Base-by-base conservation (phyloP, 2,888 invertebrate species). In the Hirtodrosophila alboralis region DNA sequence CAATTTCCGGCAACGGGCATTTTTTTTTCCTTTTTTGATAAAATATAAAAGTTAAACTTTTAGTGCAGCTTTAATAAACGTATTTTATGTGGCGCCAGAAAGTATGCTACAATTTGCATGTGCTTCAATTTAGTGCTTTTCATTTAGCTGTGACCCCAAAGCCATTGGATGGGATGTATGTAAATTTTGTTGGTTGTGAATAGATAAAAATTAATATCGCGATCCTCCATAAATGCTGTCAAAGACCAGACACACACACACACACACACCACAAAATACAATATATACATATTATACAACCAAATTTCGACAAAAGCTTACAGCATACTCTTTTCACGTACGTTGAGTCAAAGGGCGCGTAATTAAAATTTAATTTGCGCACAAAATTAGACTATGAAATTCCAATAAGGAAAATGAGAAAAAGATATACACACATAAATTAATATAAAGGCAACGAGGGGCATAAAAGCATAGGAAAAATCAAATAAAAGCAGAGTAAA, bases 361-460 rank as follows among this genome's bases (percentile, higher is more conserved):
- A 80, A 80, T 80, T 84, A 84, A 80, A 84, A 70, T 84, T 84
- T 77, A 72, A 80, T 84, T 80, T 66, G 61, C 48, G 67, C 58
- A 45, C 64, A 61, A 79, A 68, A 75, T 79, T 73, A 54, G 74
- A 83, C 76, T 74, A 83, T 71, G 68, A 83, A 80, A 76, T 68
- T 78, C 68, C 66, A 74, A 71, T 76, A 79, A 47, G 51, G 53
- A 26, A 12, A 18, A 14, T 8, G 16, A 8, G 36, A 14, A 9
- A 13, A n/a, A 28, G 23, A 9, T 4, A 1, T 14, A n/a, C 1
- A 13, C 9, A 23, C 10, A n/a, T 4, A 7, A 16, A 14, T 21
- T n/a, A n/a, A 45, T 27, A 26, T 10, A 13, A 12, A 36, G 8
- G 28, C 18, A 34, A 27, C 58, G 16, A 12, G 23, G 13, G n/a